Evolutionary conservation across 2,888 invertebrate genomes (phyloP).

Genomic region (Lysandra coridon): DNA sequence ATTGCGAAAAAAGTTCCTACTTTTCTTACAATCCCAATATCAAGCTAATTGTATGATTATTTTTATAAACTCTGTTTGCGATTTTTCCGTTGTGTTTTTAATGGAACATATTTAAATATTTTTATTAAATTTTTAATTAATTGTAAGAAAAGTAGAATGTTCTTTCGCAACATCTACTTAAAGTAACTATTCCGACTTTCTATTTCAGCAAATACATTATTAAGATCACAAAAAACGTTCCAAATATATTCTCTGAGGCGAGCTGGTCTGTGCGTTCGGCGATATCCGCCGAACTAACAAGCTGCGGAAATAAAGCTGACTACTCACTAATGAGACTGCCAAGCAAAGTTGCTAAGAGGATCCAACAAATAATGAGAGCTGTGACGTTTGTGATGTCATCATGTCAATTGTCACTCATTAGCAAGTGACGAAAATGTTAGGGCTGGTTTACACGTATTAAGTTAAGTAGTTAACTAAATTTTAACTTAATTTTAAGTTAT

Average conservation of each 20-base stretch:
- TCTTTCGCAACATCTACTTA: neutral
- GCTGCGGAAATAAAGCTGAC: constrained; percentile 29
- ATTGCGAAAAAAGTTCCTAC: too few species aligned
- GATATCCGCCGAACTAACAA: constrained; percentile 23
- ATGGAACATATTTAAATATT: too few species aligned
- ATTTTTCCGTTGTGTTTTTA: too few species aligned
- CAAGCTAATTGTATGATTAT: too few species aligned
- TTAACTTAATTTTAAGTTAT: too few species aligned
- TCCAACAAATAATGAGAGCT: constrained; percentile 24
- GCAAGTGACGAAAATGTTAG: neutral
- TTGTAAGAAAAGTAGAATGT: neutral
- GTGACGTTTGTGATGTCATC: constrained; percentile 1
- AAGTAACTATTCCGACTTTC: too few species aligned
- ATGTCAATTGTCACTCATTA: neutral
- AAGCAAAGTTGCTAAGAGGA: constrained; percentile 24
- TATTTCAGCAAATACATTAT: neutral
- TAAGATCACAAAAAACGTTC: neutral
- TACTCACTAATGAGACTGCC: constrained; percentile 21
- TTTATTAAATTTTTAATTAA: too few species aligned
- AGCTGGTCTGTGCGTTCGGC: neutral
- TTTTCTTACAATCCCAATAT: too few species aligned
- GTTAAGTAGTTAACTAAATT: too few species aligned
- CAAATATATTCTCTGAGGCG: neutral
- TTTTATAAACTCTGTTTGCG: too few species aligned
- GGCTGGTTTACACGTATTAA: too few species aligned